Evolutionary conservation across 2,113 vertebrate genomes (phyloP), one percentile per base, ranked within the genome.

Genomic region (Stomatorhinus ivindoensis): DNA sequence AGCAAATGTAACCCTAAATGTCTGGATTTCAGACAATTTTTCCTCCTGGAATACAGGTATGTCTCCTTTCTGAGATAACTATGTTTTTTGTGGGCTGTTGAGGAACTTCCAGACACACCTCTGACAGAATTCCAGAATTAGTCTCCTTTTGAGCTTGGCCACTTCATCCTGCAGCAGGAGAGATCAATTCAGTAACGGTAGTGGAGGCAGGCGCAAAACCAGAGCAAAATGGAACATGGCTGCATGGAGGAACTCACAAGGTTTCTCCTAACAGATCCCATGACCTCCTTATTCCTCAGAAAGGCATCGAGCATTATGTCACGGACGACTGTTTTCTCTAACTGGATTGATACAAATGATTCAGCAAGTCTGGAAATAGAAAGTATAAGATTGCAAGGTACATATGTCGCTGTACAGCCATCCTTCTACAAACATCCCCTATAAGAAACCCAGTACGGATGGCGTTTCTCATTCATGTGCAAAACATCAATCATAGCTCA

Each of bases 281-380:
- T 61, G 0, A 85, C 88, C 91, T 93, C 92, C 89, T 93, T 96
- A 92, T 91, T 95, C 91, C 91, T 69, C 92, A 94, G 87, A 91
- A 96, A 97, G 17, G 85, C 24, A 0, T 94, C 94, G 91, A 96
- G 92, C 95, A 96, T 96, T 90, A 89, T 73, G 2, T 96, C 95
- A 80, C 39, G 0, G 42, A 93, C 91, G 39, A 92, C 92, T 8
- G 42, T 9, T 93, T 97, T 97, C 92, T 96, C 95, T 91, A 96
- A 90, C 35, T 96, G 94, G 92, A 97, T 93, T 82, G 95, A 97
- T 90, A 97, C 88, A 3, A 97, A 97, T 46, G 95, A 93, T 44
- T 96, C 94, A 2, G 91, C 92, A 88, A 86, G 86, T 89, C 95
- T 97, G 93, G 47, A 92, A 83, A 9, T 47, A 86, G n/a, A 90